Base-by-base conservation (phyloP, 2,888 invertebrate genomes). In the Oligia fasciuncula region DNA sequence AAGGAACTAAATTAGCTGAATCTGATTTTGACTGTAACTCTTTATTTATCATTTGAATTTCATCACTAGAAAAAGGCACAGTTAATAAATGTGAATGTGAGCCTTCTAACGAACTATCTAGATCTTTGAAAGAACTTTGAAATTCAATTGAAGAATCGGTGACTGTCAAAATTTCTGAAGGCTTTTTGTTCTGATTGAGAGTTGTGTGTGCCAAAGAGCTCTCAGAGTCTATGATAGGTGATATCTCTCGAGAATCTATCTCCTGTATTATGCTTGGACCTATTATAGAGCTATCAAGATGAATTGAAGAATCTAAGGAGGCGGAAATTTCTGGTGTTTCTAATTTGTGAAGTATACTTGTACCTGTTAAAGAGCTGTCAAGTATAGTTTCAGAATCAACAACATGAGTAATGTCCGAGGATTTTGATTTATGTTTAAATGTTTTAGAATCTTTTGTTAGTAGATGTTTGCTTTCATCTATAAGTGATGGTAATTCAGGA, bases 241-340 rank as follows among this genome's bases (percentile, higher is more conserved):
- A 17, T 0, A 54, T n/a, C 46, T 63, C 46, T 83, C 1, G 63
- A 17, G 19, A 68, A 14, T 70, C 69, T 35, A 14, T 29, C 51
- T 65, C 19, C 1, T 35, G 40, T 1, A 46, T 0, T 49, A 71
- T 19, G 51, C 9, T 49, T 14, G 84, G 72, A 19, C n/a, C 84
- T 73, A 40, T 17, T 46, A 84, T 54, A 54, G 69, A 71, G 40
- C 29, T 78, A 19, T 83, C 84, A 9, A 77, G 14, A 49, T 60
- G 23, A 11, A 14, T 49, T 49, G 29, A 23, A 5, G 40, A 57
- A 46, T 69, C 68, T 2, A 29, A 9, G 1, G n/a, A n/a, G 9
- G 46, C 13, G 23, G 66, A 17, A 2, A 23, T 46, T 8, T 11
- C 49, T 57, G 29, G 17, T 14, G 40, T 14, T 8, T 62, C 14